phyloP scores from a whole-genome alignment of 92 coral and sea anemone species.

The Epizoanthus stellaris region DNA sequence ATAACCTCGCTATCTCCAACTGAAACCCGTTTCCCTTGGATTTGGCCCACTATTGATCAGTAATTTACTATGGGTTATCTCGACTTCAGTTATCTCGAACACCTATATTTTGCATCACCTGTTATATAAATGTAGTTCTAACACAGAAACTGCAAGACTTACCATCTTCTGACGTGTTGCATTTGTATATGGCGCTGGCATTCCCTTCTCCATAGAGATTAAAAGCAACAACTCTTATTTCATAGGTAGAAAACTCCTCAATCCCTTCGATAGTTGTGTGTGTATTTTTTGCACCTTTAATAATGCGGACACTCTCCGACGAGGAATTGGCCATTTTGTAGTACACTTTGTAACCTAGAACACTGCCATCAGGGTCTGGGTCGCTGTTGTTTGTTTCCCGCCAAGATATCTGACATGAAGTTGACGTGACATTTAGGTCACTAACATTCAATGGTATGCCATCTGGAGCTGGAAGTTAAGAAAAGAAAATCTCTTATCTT shows the following conservation, averaged over 20 bases:
- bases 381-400: conserved; percentile 25
- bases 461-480: conserved; percentile 11
- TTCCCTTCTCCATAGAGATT: conserved; percentile 15
- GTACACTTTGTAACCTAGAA: conserved; percentile 23
- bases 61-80: too few species aligned
- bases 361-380: conserved; percentile 22
- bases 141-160: too few species aligned
- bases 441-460: conserved; percentile 26
- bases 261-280: conserved; percentile 5
- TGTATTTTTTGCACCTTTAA: conserved; percentile 8
- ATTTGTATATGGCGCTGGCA: conserved; percentile 4
- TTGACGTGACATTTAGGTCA: conserved; percentile 19
- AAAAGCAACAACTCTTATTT: conserved; percentile 9
- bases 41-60: too few species aligned
- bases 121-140: too few species aligned
- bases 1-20: too few species aligned
- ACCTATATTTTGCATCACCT: too few species aligned
- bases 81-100: too few species aligned
- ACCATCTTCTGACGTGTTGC: conserved; percentile 33
- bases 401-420: conserved; percentile 24
- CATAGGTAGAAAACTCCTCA: conserved; percentile 23
- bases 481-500: background rate
- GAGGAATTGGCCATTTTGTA: conserved; percentile 6
- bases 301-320: background rate
- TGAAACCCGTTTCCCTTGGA: too few species aligned